phyloP scores from a whole-genome alignment of 2,797 vertebrate genomes.

The Geotrypetes seraphini region DNA sequence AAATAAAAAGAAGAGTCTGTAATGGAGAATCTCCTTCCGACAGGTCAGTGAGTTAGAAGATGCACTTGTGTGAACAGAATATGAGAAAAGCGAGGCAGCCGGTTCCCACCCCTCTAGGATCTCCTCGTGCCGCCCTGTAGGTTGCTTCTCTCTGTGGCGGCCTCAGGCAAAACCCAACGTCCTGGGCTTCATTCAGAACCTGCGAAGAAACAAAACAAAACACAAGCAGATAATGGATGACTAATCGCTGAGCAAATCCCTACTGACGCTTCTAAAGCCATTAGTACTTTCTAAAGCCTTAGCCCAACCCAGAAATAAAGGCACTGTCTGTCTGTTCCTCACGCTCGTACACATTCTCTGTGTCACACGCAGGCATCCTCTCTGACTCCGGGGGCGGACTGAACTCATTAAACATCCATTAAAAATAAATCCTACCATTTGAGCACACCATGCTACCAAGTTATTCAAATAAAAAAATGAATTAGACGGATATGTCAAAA shows the following conservation, averaged over 20 bases:
- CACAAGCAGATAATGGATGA: conserved; percentile 53
- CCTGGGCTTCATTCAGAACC: conserved; percentile 57
- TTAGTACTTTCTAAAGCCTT: conserved; percentile 28
- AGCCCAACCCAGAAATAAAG: conserved; percentile 25
- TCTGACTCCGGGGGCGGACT: no score
- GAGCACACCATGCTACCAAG: no score
- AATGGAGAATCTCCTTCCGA: conserved; percentile 27
- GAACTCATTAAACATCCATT: no score
- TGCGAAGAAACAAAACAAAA: no score
- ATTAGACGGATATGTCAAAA: no score
- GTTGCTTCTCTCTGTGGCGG: conserved; percentile 18
- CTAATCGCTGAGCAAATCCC: conserved; percentile 50
- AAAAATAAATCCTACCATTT: no score
- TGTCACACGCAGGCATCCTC: no score
- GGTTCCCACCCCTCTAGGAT: conserved; percentile 8
- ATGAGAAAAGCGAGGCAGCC: conserved; percentile 13
- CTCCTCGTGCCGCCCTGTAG: conserved; percentile 3
- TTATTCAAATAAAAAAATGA: no score
- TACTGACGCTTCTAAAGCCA: conserved; percentile 26
- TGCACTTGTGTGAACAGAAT: conserved; percentile 10
- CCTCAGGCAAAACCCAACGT: conserved; percentile 23
- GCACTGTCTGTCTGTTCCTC: conserved; percentile 2
- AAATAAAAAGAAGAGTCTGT: no score
- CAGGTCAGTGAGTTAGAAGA: conserved; percentile 5
- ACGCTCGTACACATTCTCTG: neutral